Evolutionary conservation across 2,797 vertebrate species (phyloP), one percentile per base, ranked within the genome.

Genomic region (Lateolabrax maculatus): DNA sequence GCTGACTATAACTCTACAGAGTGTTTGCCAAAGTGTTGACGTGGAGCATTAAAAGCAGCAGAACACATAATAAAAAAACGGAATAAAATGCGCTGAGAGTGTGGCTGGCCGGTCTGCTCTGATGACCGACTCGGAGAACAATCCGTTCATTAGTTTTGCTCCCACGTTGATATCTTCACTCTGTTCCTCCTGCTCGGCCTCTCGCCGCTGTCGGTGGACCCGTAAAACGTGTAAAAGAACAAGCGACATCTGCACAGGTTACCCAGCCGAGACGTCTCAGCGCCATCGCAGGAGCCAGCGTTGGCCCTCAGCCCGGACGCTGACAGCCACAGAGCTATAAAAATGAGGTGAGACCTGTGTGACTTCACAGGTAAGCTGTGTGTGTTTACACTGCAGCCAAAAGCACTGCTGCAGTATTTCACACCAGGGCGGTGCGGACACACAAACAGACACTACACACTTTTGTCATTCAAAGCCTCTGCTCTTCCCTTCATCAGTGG

Each of bases 351-450:
- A 85, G 68, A 81, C 61, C 71, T 48, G 18, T 57, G 52, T 58
- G 66, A 48, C 72, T 87, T 82, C 80, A 61, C 87, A 79, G 84
- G 73, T 79, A 46, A 75, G 62, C 74, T 73, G 81, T 51, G 71
- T 64, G 48, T 64, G 64, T 86, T 80, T 55, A 75, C 79, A 62
- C 64, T 19, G 41, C 55, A 71, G 80, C 80, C 80, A 64, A 49
- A 77, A 75, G 53, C 80, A 19, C 71, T 12, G 64, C 77, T 55
- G 87, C 68, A 64, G 76, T 61, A 76, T 85, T 87, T 84, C 74
- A 83, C 80, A 83, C 81, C 43, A 1, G 1, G 18, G 53, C 12
- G 25, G 43, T 6, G 46, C 48, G 43, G 3, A 75, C 56, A 66
- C 81, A 67, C 62, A 62, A 4, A 72, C 48, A 29, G 31, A 63